Base-by-base conservation (phyloP, 2,113 vertebrate species). In the Cygnus atratus region DNA sequence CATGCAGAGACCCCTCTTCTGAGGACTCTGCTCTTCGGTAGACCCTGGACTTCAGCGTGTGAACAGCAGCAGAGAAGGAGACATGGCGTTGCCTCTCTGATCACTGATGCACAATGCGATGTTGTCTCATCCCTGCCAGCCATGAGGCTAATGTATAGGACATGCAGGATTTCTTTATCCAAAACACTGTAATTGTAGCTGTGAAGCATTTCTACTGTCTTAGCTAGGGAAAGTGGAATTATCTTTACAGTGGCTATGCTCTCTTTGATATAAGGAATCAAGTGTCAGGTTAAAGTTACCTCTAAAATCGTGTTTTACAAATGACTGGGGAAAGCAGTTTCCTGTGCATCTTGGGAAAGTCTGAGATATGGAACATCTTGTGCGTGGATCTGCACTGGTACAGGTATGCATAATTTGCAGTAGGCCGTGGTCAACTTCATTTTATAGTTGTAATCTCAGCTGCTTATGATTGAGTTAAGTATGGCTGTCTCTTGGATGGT, bases 111-210 rank as follows among this genome's bases (percentile, higher is more conserved):
- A 21, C 24, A 26, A 3, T 15, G 3, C 44, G 31, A 5, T n/a
- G 24, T 22, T 9, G 61, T 28, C 12, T 61, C 24, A n/a, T 57
- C 1, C 11, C 3, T 59, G 29, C 22, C 22, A 35, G 20, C 25
- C 9, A 3, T 55, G 29, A 25, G 13, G 35, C 3, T 12, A 3
- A 39, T 19, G 16, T 29, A 31, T 35, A 39, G 61, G 52, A 31
- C 0, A 0, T 0, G 0, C n/a, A 39, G 25, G 11, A 14, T 50
- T 76, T 83, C 58, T 73, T 54, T 20, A 37, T 73, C 9, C 63
- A 59, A 33, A 48, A 11, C 1, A 3, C 80, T 71, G 3, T 4
- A 3, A 7, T 1, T 26, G 18, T 10, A 37, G 19, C 20, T 43
- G 35, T 29, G 37, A 46, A 59, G 19, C 33, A 19, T 63, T 92